Evolutionary conservation across 2,113 vertebrate species (phyloP), one percentile per base, ranked within the genome.

Genomic region (Megaceryle torquata): DNA sequence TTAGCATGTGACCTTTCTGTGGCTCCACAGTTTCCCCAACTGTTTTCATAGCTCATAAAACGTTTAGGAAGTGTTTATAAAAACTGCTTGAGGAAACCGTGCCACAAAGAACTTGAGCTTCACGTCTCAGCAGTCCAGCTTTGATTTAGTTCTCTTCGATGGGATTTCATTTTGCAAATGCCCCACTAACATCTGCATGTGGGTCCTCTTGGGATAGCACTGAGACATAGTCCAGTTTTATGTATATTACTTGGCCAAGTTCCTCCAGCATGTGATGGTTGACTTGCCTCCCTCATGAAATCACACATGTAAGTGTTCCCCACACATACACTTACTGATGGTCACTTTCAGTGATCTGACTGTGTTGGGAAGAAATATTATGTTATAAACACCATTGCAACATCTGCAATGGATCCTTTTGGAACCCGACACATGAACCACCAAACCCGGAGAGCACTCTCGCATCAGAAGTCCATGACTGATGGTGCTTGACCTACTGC

Each of bases 1-100:
- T 98, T 97, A 97, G 96, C 78, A 94, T 94, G 87, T 97, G 96
- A 98, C 95, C 96, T 98, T 94, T 95, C 89, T 85, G 91, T 97
- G 96, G 93, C 97, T 96, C 91, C 91, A 89, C 88, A 96, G 93
- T 92, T 97, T 96, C 93, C 95, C 78, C 85, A 96, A 97, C 86
- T 95, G 95, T 95, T 98, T 97, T 97, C 96, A 97, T 97, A 98
- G 97, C 96, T 98, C 95, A 97, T 98, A 98, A 98, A 98, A 96
- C 1, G 69, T 96, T 98, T 97, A 97, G 94, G 89, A 98, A 97
- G 93, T 97, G 96, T 98, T 98, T 97, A 97, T 97, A 98, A 98
- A 97, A 98, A 89, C 95, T 97, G 87, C 92, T 97, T 84, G 87
- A 97, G 96, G 96, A 97, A 97, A 97, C 88, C 12, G 9, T 97